Evolutionary conservation across 2,797 vertebrate genomes (phyloP).

Genomic region (Micropoecilia bifurca): DNA sequence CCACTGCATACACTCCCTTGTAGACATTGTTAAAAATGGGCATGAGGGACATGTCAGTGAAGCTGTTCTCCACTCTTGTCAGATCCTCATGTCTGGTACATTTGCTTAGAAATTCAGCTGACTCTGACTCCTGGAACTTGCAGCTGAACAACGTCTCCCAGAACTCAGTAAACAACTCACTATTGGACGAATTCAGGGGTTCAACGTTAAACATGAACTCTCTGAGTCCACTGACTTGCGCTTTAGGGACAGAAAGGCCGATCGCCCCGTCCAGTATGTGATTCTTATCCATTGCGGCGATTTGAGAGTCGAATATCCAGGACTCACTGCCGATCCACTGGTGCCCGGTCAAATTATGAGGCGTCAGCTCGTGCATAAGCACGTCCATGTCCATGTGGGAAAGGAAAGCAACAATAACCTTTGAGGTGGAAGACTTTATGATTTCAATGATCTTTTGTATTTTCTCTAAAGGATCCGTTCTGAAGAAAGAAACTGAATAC

Average conservation of each 20-base stretch:
- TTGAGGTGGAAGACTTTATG: constrained; percentile 68
- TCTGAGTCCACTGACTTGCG: constrained; percentile 66
- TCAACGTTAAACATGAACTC: constrained; percentile 73
- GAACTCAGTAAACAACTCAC: constrained; percentile 70
- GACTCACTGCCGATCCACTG: constrained; percentile 79
- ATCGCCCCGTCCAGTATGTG: constrained; percentile 75
- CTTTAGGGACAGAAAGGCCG: constrained; percentile 77
- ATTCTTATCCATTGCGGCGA: constrained; percentile 52
- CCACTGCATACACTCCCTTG: constrained; percentile 78
- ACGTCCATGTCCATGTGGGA: constrained; percentile 56
- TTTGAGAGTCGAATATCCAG: constrained; percentile 77
- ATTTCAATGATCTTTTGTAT: constrained; percentile 58
- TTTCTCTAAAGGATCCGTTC: constrained; percentile 67
- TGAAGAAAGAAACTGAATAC: constrained; percentile 70
- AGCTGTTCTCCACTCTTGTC: constrained; percentile 54
- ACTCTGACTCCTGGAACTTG: constrained; percentile 53
- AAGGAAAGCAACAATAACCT: constrained; percentile 69
- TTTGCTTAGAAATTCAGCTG: constrained; percentile 12
- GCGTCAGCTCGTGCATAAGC: constrained; percentile 46
- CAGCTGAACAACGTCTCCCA: constrained; percentile 78
- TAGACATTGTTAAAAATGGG: constrained; percentile 77
- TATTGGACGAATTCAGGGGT: constrained; percentile 60
- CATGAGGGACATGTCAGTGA: constrained; percentile 76
- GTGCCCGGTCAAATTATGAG: constrained; percentile 72
- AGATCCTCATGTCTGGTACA: constrained; percentile 71